Evolutionary conservation across 1,140 invertebrate genomes (phyloP).

Genomic region (Fopius arisanus): DNA sequence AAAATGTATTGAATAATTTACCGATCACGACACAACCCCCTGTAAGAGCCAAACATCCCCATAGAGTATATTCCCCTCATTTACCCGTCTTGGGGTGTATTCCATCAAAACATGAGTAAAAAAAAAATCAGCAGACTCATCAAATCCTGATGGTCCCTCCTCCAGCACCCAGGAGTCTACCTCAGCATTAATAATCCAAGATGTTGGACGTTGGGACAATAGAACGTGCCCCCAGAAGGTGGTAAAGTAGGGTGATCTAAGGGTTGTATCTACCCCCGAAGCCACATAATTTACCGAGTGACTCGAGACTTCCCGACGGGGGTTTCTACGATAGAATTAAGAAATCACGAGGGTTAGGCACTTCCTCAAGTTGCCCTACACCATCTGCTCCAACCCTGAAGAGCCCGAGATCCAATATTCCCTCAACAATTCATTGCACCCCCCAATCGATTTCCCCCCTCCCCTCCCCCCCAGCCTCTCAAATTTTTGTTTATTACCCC

Average conservation of each 20-base stretch:
- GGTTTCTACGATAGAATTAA: slow-evolving; percentile 9
- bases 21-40: no score
- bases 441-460: no score
- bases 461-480: no score
- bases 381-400: not conserved
- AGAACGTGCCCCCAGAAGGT: not conserved
- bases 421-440: not conserved
- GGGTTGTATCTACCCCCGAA: not conserved
- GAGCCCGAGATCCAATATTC: not conserved
- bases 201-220: not conserved
- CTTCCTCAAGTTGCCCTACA: not conserved
- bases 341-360: slow-evolving; percentile 4
- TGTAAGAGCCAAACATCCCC: no score
- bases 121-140: no score
- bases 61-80: no score
- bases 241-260: not conserved
- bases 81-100: no score
- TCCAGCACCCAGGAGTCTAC: not conserved
- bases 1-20: no score
- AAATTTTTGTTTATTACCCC: no score
- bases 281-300: slow-evolving; percentile 9
- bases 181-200: not conserved
- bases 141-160: no score
- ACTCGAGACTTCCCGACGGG: not conserved
- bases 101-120: no score